Base-by-base conservation (phyloP, 2,797 vertebrate genomes). In the Podarcis lilfordi region DNA sequence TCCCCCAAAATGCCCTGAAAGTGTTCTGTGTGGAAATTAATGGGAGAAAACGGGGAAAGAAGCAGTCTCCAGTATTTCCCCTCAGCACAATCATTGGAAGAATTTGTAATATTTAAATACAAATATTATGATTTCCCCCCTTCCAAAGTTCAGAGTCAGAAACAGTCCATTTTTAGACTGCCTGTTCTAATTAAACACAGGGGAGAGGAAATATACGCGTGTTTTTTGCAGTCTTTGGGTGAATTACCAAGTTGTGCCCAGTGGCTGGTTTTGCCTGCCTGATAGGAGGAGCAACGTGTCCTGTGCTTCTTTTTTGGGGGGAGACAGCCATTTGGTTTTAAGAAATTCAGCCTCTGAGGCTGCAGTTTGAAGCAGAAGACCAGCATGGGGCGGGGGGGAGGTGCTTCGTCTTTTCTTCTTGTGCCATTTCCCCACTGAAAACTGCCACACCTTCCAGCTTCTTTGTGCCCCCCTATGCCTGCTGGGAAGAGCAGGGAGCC, bases 61-160 rank as follows among this genome's bases (percentile, higher is more conserved):
- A 69, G 40, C 61, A 5, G 32, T 4, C 37, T 13, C 3, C 45
- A 23, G 15, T 74, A 59, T n/a, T 76, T 76, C 40, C 50, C 61
- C 55, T 37, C 61, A 27, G 50, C 43, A 7, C 19, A 32, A 10
- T 17, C 15, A 59, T 2, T 25, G 85, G 68, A 86, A 86, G 77
- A 61, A 72, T 86, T 72, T 27, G 37, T 59, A 81, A 61, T 79
- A 86, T 86, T 50, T 74, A 32, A 87, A 81, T 78, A 50, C 50
- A 81, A 87, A 87, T 87, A 87, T 87, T 87, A 64, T 43, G 25
- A 13, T n/a, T 74, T 61, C 11, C 75, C 9, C 32, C 32, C 50
- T 55, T 59, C 45, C n/a, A 61, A 35, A 59, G 32, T 55, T 86
- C 6, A 40, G 78, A 23, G 68, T 27, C 68, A 23, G 27, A 40